A percentile compares a stretch with the other conserved stretches of the same genome.
Evolutionary conservation across 2,113 vertebrate species (phyloP).

Genomic region (Turnix velox): DNA sequence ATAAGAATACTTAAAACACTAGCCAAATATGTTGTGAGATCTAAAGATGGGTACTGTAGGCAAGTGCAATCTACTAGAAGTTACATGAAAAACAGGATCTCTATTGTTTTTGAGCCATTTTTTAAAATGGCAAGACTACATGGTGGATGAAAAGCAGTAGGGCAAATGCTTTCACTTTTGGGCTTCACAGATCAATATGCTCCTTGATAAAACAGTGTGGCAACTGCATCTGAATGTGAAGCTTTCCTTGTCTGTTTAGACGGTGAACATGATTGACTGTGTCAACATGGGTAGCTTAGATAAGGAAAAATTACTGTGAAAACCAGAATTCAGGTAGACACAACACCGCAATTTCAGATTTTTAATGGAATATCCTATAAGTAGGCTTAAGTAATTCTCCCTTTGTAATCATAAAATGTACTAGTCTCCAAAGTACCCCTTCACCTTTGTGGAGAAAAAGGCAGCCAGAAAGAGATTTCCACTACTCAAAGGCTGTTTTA

Average conservation of each 20-base stretch:
- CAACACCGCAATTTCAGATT: background rate
- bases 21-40: background rate
- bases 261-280: background rate
- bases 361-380: background rate
- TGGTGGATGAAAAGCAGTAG: background rate
- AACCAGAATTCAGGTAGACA: background rate
- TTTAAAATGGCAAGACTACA: background rate
- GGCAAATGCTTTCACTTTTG: background rate
- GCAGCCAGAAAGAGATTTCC: background rate
- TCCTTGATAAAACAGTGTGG: background rate
- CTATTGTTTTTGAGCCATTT: background rate
- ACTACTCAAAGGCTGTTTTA: background rate
- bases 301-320: background rate
- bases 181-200: background rate
- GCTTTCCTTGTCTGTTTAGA: background rate
- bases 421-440: background rate
- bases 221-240: background rate
- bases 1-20: background rate
- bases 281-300: background rate
- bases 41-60: background rate
- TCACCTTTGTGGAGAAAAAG: background rate
- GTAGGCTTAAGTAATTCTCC: background rate
- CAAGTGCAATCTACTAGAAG: background rate
- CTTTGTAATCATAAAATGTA: background rate
- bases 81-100: background rate